A percentile compares a stretch with the other conserved stretches of the same genome.
Conservation (phyloP, 2,113 vertebrate species). For the Eptesicus fuscus region DNA sequence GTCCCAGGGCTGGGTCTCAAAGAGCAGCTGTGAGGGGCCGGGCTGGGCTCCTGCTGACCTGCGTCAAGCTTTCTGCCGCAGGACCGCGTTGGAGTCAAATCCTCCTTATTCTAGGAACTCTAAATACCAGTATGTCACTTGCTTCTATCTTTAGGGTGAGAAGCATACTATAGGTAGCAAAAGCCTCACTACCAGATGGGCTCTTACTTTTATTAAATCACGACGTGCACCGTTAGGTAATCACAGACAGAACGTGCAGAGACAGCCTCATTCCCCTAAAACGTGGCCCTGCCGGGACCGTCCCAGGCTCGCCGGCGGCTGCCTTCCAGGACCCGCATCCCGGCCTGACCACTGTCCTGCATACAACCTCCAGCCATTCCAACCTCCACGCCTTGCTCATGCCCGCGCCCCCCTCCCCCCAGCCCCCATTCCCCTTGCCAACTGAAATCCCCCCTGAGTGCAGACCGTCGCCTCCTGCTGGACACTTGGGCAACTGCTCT, state of each 20-base stretch:
- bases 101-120: not conserved
- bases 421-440: no score
- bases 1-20: not conserved
- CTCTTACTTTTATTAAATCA: not conserved
- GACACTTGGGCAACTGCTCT: no score
- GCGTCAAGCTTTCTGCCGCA: fast-evolving
- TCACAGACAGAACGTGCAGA: not conserved
- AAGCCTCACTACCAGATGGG: not conserved
- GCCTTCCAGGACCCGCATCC: not conserved
- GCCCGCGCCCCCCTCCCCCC: fast-evolving
- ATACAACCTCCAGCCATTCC: not conserved
- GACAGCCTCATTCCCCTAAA: not conserved
- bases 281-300: not conserved
- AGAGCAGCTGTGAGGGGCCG: not conserved
- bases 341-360: not conserved
- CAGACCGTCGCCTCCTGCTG: not conserved
- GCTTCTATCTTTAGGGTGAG: not conserved
- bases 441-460: not conserved
- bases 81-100: not conserved
- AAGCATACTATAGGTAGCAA: not conserved
- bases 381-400: not conserved
- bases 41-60: not conserved
- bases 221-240: not conserved
- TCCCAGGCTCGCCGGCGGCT: not conserved
- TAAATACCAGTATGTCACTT: not conserved